Evolutionary conservation across 2,797 vertebrate genomes (phyloP).

Genomic region (Helicolenus hilgendorfi): DNA sequence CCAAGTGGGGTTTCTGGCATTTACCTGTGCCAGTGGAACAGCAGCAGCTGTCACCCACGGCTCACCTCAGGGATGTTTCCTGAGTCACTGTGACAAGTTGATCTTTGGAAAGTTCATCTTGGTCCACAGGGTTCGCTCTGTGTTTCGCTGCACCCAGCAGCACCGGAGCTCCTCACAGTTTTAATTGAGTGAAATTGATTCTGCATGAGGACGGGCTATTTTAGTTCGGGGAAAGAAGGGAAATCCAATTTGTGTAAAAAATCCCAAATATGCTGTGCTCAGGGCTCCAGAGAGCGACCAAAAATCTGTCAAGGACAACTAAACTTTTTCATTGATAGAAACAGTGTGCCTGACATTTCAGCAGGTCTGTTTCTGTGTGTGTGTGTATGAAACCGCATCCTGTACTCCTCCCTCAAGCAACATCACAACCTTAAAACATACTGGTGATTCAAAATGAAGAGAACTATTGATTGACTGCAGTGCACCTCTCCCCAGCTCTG

Average conservation of each 20-base stretch:
- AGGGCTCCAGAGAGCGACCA: too few relatives aligned
- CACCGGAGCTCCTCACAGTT: neutral
- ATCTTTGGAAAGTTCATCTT: slow-evolving; percentile 89
- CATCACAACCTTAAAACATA: too few relatives aligned
- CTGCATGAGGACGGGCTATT: neutral
- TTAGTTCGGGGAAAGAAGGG: neutral
- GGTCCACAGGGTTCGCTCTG: slow-evolving; percentile 63
- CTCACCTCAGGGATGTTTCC: slow-evolving; percentile 87
- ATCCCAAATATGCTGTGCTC: neutral
- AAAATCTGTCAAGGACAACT: too few relatives aligned
- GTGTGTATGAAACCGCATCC: too few relatives aligned
- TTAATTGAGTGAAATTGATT: slow-evolving; percentile 27
- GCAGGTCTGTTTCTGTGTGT: too few relatives aligned
- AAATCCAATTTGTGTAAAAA: neutral
- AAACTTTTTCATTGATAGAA: too few relatives aligned
- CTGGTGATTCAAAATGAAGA: too few relatives aligned
- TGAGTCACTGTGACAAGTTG: slow-evolving; percentile 86
- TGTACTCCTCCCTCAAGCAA: too few relatives aligned
- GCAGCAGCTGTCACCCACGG: slow-evolving; percentile 84
- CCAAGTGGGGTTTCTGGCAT: slow-evolving; percentile 84
- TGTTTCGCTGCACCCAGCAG: slow-evolving; percentile 24
- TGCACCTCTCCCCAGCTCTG: too few relatives aligned
- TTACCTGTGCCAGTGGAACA: slow-evolving; percentile 84
- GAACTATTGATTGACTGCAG: too few relatives aligned
- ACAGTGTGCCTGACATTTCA: too few relatives aligned